Percentiles rank a stretch among this genome's conserved stretches.
Conservation (phyloP, 2,888 invertebrate genomes). For the Lamellibrachia columna region DNA sequence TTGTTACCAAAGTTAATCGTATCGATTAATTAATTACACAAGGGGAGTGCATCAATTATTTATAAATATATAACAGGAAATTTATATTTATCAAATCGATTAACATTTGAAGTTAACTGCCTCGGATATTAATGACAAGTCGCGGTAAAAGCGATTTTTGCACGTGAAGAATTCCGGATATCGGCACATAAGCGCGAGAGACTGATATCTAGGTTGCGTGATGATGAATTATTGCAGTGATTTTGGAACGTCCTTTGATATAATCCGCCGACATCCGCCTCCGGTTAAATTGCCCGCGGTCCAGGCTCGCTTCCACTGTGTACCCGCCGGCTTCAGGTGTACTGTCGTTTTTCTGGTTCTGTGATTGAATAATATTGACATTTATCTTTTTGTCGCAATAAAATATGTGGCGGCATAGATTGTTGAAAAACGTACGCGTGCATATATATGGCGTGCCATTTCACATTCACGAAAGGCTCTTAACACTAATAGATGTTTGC, state of each 20-base stretch:
- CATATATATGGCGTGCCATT: neutral
- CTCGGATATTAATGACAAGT: neutral
- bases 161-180: neutral
- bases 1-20: neutral
- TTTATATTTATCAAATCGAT: neutral
- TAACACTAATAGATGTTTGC: too few species aligned
- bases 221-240: neutral
- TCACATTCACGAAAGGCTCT: too few species aligned
- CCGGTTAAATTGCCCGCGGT: neutral
- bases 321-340: neutral
- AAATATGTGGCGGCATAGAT: neutral
- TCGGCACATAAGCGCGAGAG: neutral
- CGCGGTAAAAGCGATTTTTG: neutral
- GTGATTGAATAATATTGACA: neutral
- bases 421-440: neutral
- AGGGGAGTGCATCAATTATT: neutral
- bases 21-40: neutral
- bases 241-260: neutral
- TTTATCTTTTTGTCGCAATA: neutral
- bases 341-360: neutral
- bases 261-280: neutral
- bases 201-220: neutral
- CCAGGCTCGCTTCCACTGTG: neutral
- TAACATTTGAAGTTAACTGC: neutral
- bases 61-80: neutral